Evolutionary conservation across 2,888 invertebrate species (phyloP).

Genomic region (Rhagium mordax): DNA sequence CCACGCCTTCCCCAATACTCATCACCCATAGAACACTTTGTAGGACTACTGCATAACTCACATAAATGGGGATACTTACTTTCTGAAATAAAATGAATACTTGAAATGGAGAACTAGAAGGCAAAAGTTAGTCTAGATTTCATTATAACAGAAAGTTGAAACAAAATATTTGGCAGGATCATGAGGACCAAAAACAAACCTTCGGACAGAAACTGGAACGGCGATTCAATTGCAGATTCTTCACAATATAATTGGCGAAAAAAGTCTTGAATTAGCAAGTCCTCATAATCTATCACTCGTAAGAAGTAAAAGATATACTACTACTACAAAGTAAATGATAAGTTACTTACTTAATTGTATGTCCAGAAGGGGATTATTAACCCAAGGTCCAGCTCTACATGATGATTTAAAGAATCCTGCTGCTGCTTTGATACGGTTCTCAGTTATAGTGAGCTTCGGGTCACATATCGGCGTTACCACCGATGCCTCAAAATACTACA

Average conservation of each 20-base stretch:
- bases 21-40: conserved; percentile 78
- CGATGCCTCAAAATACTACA: conserved; percentile 82
- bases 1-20: conserved; percentile 89
- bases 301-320: too few relatives aligned
- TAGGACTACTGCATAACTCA: conserved; percentile 77
- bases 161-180: too few relatives aligned
- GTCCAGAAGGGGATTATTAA: conserved; percentile 78
- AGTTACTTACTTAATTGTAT: conserved; percentile 75
- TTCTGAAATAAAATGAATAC: conserved; percentile 68
- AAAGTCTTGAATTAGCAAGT: too few relatives aligned
- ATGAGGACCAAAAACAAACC: too few relatives aligned
- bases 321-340: background rate
- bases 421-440: conserved; percentile 83
- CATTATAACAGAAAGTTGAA: too few relatives aligned
- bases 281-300: too few relatives aligned
- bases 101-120: background rate
- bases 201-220: too few relatives aligned
- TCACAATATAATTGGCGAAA: too few relatives aligned
- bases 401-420: conserved; percentile 84
- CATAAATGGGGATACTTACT: conserved; percentile 81
- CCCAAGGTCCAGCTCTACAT: conserved; percentile 92
- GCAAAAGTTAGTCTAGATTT: too few relatives aligned
- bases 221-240: too few relatives aligned
- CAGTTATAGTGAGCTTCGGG: conserved; percentile 77
- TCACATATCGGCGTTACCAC: conserved; percentile 83